Conservation (phyloP, 2,888 invertebrate genomes). For the Rhyacophila evoluta region DNA sequence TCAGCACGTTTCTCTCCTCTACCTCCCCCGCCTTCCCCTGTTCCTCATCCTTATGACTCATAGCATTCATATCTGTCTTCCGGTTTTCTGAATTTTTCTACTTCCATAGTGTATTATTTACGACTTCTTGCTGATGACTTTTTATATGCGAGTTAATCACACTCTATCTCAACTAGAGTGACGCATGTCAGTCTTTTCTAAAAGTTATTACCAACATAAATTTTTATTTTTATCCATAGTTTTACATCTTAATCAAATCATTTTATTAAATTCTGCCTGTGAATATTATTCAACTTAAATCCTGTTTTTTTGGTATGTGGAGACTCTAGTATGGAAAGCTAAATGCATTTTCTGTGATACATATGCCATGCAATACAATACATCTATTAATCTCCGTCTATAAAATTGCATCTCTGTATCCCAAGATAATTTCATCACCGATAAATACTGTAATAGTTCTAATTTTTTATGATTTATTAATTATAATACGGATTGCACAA, state of each 20-base stretch:
- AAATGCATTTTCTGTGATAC: constrained; percentile 12
- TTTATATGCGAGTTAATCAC: too few relatives aligned
- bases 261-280: too few relatives aligned
- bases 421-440: neutral
- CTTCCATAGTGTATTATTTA: too few relatives aligned
- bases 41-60: constrained; percentile 65
- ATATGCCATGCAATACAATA: neutral
- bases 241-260: too few relatives aligned
- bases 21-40: constrained; percentile 90
- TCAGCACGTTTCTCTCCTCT: constrained; percentile 79
- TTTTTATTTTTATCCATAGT: too few relatives aligned
- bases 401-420: neutral
- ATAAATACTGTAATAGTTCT: neutral
- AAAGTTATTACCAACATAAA: too few relatives aligned
- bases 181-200: too few relatives aligned
- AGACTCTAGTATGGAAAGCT: neutral
- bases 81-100: too few relatives aligned
- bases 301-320: neutral
- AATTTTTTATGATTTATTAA: too few relatives aligned
- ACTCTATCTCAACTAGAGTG: too few relatives aligned
- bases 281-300: too few relatives aligned
- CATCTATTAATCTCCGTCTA: neutral
- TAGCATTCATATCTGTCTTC: constrained; percentile 68
- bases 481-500: neutral
- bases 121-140: too few relatives aligned